Percentiles rank a stretch among this genome's conserved stretches.
These are phyloP conservation scores for Danio kyathit DNA, from an alignment of 2,797 vertebrate species.

Conservation along the genomic window DNA sequence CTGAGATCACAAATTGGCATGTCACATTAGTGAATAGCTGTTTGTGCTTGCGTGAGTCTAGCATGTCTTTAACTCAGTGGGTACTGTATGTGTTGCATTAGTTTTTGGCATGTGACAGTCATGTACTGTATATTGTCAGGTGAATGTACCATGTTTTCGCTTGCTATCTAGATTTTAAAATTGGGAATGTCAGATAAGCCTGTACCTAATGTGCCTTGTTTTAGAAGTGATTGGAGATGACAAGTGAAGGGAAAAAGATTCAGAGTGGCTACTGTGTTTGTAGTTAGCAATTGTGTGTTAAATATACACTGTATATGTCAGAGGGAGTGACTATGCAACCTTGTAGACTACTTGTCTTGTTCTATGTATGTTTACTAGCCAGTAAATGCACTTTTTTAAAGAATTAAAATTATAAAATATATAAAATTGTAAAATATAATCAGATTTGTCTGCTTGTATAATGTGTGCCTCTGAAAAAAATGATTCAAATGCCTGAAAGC, in stretches of 20 bases:
- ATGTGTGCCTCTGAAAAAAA: background rate
- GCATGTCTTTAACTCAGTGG: background rate
- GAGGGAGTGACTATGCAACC: constrained; percentile 9
- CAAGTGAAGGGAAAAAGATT: constrained; percentile 52
- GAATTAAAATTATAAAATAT: no score
- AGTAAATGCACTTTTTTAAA: background rate
- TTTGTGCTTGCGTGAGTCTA: background rate
- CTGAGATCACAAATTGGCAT: constrained; percentile 32
- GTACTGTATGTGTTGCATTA: background rate
- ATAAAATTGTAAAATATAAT: background rate
- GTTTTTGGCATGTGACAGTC: background rate
- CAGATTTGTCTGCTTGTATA: background rate
- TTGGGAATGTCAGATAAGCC: constrained; percentile 23
- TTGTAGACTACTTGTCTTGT: background rate
- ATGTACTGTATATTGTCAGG: constrained; percentile 12
- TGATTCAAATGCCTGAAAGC: background rate
- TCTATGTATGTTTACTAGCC: background rate
- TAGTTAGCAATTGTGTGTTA: constrained; percentile 29
- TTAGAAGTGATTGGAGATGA: constrained; percentile 62
- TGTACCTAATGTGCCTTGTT: constrained; percentile 59
- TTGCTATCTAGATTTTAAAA: constrained; percentile 41
- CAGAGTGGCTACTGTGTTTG: constrained; percentile 28
- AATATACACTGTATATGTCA: background rate
- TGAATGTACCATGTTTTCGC: background rate
- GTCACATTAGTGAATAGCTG: background rate